Conservation (phyloP, 1,140 invertebrate genomes). For the Drosophila varians region DNA sequence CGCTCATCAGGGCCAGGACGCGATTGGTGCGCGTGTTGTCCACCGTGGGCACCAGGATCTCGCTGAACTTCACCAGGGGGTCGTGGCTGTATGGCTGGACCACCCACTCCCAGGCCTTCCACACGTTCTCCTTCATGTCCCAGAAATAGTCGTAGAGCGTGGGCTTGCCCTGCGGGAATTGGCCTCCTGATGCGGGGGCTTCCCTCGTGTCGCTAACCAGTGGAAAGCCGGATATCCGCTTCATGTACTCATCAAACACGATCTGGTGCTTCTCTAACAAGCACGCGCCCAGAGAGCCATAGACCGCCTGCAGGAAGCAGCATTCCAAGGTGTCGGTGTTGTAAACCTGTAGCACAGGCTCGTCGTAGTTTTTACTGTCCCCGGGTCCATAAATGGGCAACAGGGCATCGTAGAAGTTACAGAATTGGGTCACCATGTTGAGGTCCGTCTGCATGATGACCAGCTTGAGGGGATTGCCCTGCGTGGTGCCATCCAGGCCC, state of each 20-base stretch:
- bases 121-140: slow-evolving; percentile 87
- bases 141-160: slow-evolving; percentile 93
- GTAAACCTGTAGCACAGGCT: slow-evolving; percentile 84
- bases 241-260: slow-evolving; percentile 92
- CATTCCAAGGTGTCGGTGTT: slow-evolving; percentile 87
- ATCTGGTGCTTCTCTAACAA: slow-evolving; percentile 88
- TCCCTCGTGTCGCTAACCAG: slow-evolving; percentile 86
- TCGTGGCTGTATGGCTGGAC: slow-evolving; percentile 91
- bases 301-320: slow-evolving; percentile 90
- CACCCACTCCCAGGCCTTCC: slow-evolving; percentile 93
- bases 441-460: slow-evolving; percentile 93
- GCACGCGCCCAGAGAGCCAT: slow-evolving; percentile 92
- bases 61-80: slow-evolving; percentile 88
- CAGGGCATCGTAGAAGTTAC: slow-evolving; percentile 90
- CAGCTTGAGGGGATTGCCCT: slow-evolving; percentile 89
- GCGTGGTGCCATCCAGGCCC: slow-evolving; percentile 89
- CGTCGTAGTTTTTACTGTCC: slow-evolving; percentile 80
- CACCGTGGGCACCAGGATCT: slow-evolving; percentile 94
- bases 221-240: slow-evolving; percentile 89
- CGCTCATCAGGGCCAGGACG: slow-evolving; percentile 91
- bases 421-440: slow-evolving; percentile 94
- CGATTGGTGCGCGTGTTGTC: slow-evolving; percentile 92
- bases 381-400: slow-evolving; percentile 82
- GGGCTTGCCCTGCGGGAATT: slow-evolving; percentile 86
- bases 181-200: slow-evolving; percentile 87